Base-by-base conservation (phyloP, 2,797 vertebrate species). In the Tenualosa ilisha region DNA sequence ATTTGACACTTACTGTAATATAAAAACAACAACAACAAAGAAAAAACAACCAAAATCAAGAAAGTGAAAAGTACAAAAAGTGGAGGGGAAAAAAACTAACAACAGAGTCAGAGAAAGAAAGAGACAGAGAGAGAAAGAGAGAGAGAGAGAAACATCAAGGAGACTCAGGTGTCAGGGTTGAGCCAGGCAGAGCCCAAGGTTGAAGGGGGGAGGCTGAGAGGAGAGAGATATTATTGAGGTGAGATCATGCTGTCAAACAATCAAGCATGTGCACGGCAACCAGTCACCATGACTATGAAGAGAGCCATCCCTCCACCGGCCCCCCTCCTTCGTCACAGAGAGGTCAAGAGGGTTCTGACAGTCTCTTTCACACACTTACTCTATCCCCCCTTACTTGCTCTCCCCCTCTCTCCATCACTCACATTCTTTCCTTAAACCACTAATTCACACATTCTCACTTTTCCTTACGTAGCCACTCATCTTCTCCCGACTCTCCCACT, bases 251-350 rank as follows among this genome's bases (percentile, higher is more conserved):
- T 75, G 68, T 75, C 68, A 75, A 75, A 75, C 68, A 75, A 75
- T 75, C 68, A 40, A 75, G 68, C 68, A 31, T 75, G 68, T 31
- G 12, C 68, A 75, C 37, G 54, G 87, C 75, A 88, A 87, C 89
- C 82, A 84, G 89, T 88, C 85, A 65, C 85, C 87, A 88, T 75
- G 81, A 82, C 86, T 50, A 82, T 75, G 81, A 81, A 82, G 65
- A 68, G 8, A 72, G 68, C 17, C 68, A 75, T 75, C 37, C 31
- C 68, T 40, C 15, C 31, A 40, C 15, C 24, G 3, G 4, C n/a
- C 24, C 24, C 63, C 13, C 63, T 26, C 68, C 68, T 11, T 31
- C 68, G 31, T 40, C 31, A 40, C 31, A 6, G 31, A 37, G 68
- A 15, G 68, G 68, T 75, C 68, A 75, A 72, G 68, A 31, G 68